These are phyloP conservation scores for Platynereis dumerilii DNA, from an alignment of 2,888 invertebrate genomes.

Conservation along the genomic window DNA sequence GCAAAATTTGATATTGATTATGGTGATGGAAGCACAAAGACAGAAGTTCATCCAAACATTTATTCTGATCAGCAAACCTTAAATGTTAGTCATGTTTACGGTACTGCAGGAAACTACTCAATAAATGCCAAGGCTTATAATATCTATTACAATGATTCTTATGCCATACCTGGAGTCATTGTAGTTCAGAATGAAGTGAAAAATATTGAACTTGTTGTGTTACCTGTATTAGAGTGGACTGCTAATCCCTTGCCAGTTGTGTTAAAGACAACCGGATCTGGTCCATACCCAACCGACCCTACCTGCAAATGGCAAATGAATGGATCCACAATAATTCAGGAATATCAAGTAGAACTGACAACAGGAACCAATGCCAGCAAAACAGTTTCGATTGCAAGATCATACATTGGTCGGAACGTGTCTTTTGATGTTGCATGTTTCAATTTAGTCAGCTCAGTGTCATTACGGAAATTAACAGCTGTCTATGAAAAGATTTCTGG, in stretches of 20 bases:
- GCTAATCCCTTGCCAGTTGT: not conserved
- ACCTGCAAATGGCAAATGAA: not conserved
- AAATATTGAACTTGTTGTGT: not conserved
- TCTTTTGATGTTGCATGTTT: not conserved
- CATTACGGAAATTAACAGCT: not conserved
- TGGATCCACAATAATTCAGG: not conserved
- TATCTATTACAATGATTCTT: not conserved
- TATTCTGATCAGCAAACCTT: not conserved
- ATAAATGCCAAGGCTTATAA: not conserved
- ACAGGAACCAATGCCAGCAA: not conserved
- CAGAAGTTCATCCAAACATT: not conserved
- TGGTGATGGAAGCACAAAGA: not conserved
- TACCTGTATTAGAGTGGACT: not conserved
- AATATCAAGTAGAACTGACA: not conserved
- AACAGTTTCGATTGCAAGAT: not conserved
- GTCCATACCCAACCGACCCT: not conserved
- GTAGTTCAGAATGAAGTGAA: not conserved
- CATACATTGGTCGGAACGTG: not conserved
- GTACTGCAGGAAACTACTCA: not conserved
- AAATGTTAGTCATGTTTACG: not conserved
- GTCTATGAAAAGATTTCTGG: not conserved
- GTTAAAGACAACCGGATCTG: not conserved
- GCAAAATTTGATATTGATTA: slow-evolving; percentile 1
- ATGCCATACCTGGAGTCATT: not conserved
- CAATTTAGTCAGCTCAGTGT: not conserved